Evolutionary conservation across 1,140 invertebrate genomes (phyloP).

Genomic region (Sipha flava): DNA sequence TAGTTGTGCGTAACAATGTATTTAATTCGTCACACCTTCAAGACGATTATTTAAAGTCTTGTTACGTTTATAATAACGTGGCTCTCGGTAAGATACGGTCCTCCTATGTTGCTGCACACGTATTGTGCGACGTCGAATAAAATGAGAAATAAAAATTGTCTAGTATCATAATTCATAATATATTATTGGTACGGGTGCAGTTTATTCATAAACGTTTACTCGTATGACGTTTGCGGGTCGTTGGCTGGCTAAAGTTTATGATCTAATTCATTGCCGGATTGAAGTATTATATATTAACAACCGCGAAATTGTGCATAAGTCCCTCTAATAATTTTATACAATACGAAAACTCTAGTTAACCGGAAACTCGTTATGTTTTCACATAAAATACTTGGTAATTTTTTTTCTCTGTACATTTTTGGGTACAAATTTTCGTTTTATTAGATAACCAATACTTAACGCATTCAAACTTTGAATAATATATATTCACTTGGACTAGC

Average conservation of each 20-base stretch:
- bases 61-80: not conserved
- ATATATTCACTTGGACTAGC: not conserved
- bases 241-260: too few species aligned
- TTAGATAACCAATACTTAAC: not conserved
- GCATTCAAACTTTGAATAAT: too few species aligned
- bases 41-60: not conserved
- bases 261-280: not conserved
- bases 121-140: too few species aligned
- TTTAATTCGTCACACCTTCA: not conserved
- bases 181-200: too few species aligned
- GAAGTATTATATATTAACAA: not conserved
- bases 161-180: too few species aligned
- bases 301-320: not conserved
- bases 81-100: not conserved
- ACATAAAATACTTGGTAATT: not conserved
- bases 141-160: too few species aligned
- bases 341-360: not conserved
- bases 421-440: not conserved
- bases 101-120: not conserved
- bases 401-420: not conserved
- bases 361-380: not conserved
- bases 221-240: too few species aligned
- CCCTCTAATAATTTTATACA: not conserved
- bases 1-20: not conserved
- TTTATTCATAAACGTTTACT: too few species aligned